Evolutionary conservation across 2,888 invertebrate genomes (phyloP), one percentile per base, ranked within the genome.

Genomic region (Aphodius sticticus): DNA sequence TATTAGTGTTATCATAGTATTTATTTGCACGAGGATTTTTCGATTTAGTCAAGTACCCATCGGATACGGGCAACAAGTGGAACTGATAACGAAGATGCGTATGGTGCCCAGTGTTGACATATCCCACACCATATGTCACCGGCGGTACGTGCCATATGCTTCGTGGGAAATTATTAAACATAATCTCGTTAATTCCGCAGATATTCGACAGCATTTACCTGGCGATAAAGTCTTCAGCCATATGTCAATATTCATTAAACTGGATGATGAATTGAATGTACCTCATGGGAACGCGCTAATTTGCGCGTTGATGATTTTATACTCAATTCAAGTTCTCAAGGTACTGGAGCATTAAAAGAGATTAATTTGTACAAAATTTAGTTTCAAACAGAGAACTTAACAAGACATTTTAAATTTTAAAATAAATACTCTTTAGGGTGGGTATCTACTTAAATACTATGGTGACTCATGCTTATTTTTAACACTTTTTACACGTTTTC

Each of bases 1-100:
- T 77, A 82, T 81, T 79, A 79, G 76, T 75, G 78, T 85, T 85
- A 84, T 84, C 84, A 26, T 83, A 80, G 83, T 83, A 83, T 83
- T 80, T 88, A 86, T 88, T 88, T 87, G 83, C 84, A 85, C 85
- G 86, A 84, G 85, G 87, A 88, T 88, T 88, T 87, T 86, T 86
- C 87, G 75, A 76, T 79, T 76, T 53, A 53, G 53, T 53, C 53
- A 53, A 53, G 53, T 53, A 74, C 77, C 80, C 80, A 53, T 53
- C 53, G 53, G 53, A 53, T 53, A 53, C 53, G 53, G 53, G 80
- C 69, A 79, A 76, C 79, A 82, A 82, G 78, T 80, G 80, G 38
- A 82, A 35, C 74, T 76, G 82, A 80, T 82, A 82, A 79, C 77
- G 81, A 82, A 80, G 78, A 82, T 77, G 76, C 78, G 79, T 81